Evolutionary conservation across 2,797 vertebrate species (phyloP).

Genomic region (Myripristis murdjan): DNA sequence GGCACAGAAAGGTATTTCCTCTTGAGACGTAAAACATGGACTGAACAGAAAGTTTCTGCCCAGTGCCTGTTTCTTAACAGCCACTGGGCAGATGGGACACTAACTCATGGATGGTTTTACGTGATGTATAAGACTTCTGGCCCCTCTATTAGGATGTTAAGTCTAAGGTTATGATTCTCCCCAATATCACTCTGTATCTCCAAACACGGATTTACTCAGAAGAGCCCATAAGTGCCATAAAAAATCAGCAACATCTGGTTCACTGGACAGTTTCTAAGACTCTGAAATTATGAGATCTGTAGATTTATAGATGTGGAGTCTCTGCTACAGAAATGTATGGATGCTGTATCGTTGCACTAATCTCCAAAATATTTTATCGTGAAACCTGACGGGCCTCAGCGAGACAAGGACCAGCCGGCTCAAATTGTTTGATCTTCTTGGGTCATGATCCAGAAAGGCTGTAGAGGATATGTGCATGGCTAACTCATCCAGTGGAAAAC

Average conservation of each 20-base stretch:
- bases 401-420: slow-evolving; percentile 22
- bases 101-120: slow-evolving; percentile 39
- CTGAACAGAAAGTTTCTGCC: slow-evolving; percentile 20
- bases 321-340: slow-evolving; percentile 11
- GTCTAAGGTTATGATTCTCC: slow-evolving; percentile 42
- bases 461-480: slow-evolving; percentile 23
- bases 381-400: slow-evolving; percentile 13
- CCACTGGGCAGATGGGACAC: slow-evolving; percentile 11
- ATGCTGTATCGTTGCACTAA: slow-evolving; percentile 21
- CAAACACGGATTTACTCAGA: slow-evolving; percentile 30
- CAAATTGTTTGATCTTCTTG: too few species aligned
- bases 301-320: slow-evolving; percentile 41
- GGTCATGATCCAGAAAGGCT: slow-evolving; percentile 5
- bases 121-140: slow-evolving; percentile 20
- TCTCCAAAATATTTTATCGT: slow-evolving; percentile 9
- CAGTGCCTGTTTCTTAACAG: slow-evolving; percentile 51
- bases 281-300: slow-evolving; percentile 32
- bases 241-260: slow-evolving; percentile 62
- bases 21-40: slow-evolving; percentile 29
- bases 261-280: slow-evolving; percentile 16
- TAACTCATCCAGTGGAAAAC: slow-evolving; percentile 26
- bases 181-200: slow-evolving; percentile 25
- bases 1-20: slow-evolving; percentile 49
- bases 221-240: slow-evolving; percentile 39
- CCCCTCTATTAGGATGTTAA: slow-evolving; percentile 46